Conservation (phyloP, 2,797 vertebrate species). For the Bovichtus diacanthus region DNA sequence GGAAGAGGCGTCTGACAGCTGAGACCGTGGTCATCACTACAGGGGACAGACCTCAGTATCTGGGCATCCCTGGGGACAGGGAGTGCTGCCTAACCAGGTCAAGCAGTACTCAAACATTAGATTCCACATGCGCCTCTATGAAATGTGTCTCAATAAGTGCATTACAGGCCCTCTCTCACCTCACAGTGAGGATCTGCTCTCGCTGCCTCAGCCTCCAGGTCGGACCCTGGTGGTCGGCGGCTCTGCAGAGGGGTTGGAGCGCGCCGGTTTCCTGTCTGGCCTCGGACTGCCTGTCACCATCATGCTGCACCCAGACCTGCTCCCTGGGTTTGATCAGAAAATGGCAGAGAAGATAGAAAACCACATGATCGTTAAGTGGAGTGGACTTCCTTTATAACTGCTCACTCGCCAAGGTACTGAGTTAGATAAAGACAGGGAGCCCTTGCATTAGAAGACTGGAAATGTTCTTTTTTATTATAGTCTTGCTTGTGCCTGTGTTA, state of each 20-base stretch:
- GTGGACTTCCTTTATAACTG: constrained; percentile 83
- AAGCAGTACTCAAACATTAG: neutral
- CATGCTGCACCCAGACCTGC: constrained; percentile 86
- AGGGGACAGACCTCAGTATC: constrained; percentile 86
- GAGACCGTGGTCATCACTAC: constrained; percentile 88
- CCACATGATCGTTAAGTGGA: constrained; percentile 87
- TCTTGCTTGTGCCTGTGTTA: constrained; percentile 50
- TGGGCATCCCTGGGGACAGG: constrained; percentile 84
- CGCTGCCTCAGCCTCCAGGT: constrained; percentile 85
- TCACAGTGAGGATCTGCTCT: constrained; percentile 89
- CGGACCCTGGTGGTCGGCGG: constrained; percentile 89
- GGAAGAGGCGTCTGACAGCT: constrained; percentile 82
- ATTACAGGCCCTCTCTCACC: neutral
- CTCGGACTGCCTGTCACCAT: constrained; percentile 87
- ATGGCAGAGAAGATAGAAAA: constrained; percentile 86
- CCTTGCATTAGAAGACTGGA: neutral
- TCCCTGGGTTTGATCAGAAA: constrained; percentile 87
- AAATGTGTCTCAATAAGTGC: neutral
- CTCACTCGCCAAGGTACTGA: constrained; percentile 84
- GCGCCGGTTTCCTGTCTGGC: constrained; percentile 87
- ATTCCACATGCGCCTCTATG: neutral
- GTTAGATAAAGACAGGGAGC: neutral
- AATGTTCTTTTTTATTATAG: no score
- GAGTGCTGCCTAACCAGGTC: constrained; percentile 90
- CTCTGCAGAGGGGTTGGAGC: constrained; percentile 88